Evolutionary conservation across 2,888 invertebrate species (phyloP), one percentile per base, ranked within the genome.

Genomic region (Drosophila nigricruria): DNA sequence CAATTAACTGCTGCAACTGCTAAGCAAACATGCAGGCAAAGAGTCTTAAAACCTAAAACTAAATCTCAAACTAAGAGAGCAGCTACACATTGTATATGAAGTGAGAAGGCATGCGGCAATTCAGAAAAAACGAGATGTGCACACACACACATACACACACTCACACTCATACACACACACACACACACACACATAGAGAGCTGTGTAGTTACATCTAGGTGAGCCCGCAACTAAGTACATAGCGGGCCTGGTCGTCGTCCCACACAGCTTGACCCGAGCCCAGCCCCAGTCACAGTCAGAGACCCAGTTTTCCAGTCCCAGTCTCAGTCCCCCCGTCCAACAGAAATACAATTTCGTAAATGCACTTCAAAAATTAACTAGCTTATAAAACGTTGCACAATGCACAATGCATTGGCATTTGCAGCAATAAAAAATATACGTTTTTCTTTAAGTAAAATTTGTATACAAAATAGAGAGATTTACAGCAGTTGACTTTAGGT

Each of bases 61-160:
- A 72, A 79, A 79, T 75, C 88, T 62, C 60, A 59, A n/a, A 40
- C n/a, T 58, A 23, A 23, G 42, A 42, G 43, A 56, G 49, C 30
- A 9, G 36, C 6, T 56, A 49, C 1, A 14, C 10, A 10, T 10
- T 30, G 30, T 10, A 30, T 30, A 30, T 30, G 30, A 10, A 30
- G 30, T 10, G 30, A 47, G 18, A 56, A 54, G 25, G 56, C 56
- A 69, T 69, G 68, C 65, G 79, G 71, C 76, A 79, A 77, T 81
- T 81, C 63, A 57, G 54, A 61, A 74, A 72, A 75, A 77, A 74
- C 86, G 54, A 85, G 81, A 86, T 81, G 79, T 78, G 62, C 71
- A 49, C 40, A 32, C 10, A 30, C 30, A 30, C 30, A 5, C 5
- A 5, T 6, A 27, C 6, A 40, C 49, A 49, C 45, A 57, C 43